These are phyloP conservation scores for Lathamus discolor DNA, from an alignment of 2,113 vertebrate species.

Conservation along the genomic window DNA sequence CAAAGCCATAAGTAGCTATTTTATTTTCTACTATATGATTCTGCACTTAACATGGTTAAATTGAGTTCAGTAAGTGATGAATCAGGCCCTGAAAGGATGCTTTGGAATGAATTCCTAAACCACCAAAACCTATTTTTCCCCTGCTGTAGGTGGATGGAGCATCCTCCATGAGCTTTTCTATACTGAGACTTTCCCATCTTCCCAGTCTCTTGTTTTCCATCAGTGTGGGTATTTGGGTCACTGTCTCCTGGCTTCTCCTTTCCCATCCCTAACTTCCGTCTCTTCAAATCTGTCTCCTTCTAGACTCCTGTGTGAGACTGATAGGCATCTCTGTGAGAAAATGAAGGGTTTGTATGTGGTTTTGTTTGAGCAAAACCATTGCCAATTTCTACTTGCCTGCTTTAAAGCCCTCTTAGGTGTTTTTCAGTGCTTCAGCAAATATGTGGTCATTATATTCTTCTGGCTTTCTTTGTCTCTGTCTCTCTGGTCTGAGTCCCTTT, in stretches of 20 bases:
- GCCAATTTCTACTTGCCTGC: background rate
- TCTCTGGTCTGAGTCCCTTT: background rate
- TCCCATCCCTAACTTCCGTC: background rate
- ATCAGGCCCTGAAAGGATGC: background rate
- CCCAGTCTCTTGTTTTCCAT: background rate
- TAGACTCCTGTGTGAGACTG: background rate
- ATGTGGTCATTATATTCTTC: background rate
- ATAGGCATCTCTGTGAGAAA: background rate
- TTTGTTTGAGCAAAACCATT: background rate
- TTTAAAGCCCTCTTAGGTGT: background rate
- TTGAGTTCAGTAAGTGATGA: rapidly evolving
- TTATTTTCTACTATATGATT: background rate
- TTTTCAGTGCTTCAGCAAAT: background rate
- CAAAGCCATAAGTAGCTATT: rapidly evolving
- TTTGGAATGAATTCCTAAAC: background rate
- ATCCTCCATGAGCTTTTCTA: background rate
- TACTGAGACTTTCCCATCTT: background rate
- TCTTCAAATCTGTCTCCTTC: background rate
- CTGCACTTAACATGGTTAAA: background rate
- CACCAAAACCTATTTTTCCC: background rate
- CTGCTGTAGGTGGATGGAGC: background rate
- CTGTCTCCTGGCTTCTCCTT: background rate
- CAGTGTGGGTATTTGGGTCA: background rate
- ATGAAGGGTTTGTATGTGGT: background rate
- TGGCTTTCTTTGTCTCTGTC: background rate